Conservation (phyloP, 2,888 invertebrate genomes). For the Teinopalpus imperialis region DNA sequence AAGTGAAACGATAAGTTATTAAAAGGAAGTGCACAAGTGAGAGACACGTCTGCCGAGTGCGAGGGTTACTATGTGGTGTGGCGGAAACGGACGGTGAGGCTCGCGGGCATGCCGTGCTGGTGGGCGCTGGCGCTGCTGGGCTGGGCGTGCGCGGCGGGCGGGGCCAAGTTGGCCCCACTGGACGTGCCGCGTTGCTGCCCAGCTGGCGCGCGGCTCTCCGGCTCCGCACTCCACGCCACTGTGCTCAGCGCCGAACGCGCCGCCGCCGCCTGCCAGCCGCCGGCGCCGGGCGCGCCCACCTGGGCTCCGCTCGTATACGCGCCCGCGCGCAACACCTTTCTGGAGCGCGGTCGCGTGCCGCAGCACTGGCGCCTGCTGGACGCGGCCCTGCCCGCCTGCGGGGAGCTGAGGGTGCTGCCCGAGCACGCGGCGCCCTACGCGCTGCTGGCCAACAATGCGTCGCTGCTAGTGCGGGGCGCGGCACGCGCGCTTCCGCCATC, state of each 20-base stretch:
- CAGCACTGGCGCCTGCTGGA: slow-evolving; percentile 69
- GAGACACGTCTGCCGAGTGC: slow-evolving; percentile 19
- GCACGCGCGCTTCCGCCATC: slow-evolving; percentile 69
- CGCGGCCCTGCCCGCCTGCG: slow-evolving; percentile 59
- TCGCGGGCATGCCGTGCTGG: slow-evolving; percentile 36
- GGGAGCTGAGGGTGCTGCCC: slow-evolving; percentile 52
- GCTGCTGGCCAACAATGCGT: slow-evolving; percentile 85
- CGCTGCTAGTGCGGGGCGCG: slow-evolving; percentile 78
- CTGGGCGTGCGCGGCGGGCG: slow-evolving; percentile 37
- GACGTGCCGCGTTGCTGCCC: slow-evolving; percentile 57
- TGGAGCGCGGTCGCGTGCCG: slow-evolving; percentile 66
- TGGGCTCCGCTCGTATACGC: slow-evolving; percentile 84
- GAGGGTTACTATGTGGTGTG: slow-evolving; percentile 27
- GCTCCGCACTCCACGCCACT: slow-evolving; percentile 66
- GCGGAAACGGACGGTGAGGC: slow-evolving; percentile 41
- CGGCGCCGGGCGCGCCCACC: slow-evolving; percentile 39
- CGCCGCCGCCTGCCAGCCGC: slow-evolving; percentile 44
- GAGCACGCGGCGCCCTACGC: slow-evolving; percentile 71
- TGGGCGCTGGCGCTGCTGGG: slow-evolving; percentile 30
- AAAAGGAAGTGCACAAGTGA: slow-evolving; percentile 4
- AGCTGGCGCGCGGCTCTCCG: slow-evolving; percentile 40
- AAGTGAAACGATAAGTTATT: slow-evolving; percentile 13
- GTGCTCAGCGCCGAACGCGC: slow-evolving; percentile 67
- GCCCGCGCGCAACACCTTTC: slow-evolving; percentile 60
- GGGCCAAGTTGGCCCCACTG: slow-evolving; percentile 47